Base-by-base conservation (phyloP, 2,113 vertebrate genomes). In the Sinocyclocheilus maitianheensis region DNA sequence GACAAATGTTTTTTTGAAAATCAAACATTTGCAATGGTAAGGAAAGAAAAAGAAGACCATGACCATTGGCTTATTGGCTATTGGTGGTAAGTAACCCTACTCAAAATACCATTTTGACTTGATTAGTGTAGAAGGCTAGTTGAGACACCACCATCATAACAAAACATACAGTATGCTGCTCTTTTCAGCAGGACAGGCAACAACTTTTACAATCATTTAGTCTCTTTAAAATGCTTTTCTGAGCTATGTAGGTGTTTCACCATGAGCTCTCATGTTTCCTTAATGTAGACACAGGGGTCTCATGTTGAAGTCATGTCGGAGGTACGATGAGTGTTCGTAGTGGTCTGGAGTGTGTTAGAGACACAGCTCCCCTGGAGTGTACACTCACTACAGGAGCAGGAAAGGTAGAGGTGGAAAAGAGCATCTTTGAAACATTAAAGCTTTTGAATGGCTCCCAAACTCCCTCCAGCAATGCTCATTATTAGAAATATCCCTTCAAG, bases 321-420 rank as follows among this genome's bases (percentile, higher is more conserved):
- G 43, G 86, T 81, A 85, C 34, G 75, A 26, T 76, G 86, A 46
- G 26, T 62, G 71, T 74, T 82, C 55, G 46, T 20, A 65, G 79
- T 62, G 24, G 79, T 77, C 85, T 89, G 88, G 78, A 89, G 85
- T 83, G 46, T 83, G 72, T 89, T 89, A 83, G 37, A 60, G n/a
- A 26, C 22, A 67, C 51, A 60, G 71, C 40, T 69, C 72, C 74
- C 83, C 51, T 75, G 51, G 6, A 55, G 83, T 77, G 83, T 58
- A 85, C 67, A 58, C 30, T 55, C 26, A 30, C 51, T 74, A 71
- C 77, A 40, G 46, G 30, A 85, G 83, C 30, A 62, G 77, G 34
- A 60, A 60, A 72, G n/a, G 51, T 34, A 60, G 43, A 74, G 69
- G 30, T 34, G 30, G 30, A 34, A 34, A 34, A 34, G 48, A 69